Conservation (phyloP, 2,113 vertebrate species). For the Hypanus sabinus region DNA sequence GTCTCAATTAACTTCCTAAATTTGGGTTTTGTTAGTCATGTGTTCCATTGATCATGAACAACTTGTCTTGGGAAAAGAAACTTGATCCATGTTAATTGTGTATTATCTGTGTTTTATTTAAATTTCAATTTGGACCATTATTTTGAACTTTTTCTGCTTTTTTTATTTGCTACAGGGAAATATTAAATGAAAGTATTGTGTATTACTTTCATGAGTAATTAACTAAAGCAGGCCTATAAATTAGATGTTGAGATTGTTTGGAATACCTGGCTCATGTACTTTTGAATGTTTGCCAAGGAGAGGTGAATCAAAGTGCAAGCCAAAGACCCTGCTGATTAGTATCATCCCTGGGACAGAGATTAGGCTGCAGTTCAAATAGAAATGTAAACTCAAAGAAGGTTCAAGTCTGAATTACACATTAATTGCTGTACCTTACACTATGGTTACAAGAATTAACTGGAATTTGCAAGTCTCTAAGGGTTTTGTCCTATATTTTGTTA, state of each 20-base stretch:
- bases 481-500: background rate
- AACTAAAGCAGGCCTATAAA: background rate
- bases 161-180: background rate
- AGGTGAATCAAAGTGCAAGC: background rate
- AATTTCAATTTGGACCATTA: background rate
- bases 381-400: background rate
- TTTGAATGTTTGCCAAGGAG: background rate
- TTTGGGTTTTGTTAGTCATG: background rate
- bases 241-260: background rate
- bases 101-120: background rate
- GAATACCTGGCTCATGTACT: background rate
- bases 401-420: background rate
- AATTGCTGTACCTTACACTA: background rate
- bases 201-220: background rate
- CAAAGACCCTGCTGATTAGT: background rate
- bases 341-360: background rate
- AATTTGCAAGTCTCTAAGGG: background rate
- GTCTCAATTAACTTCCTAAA: background rate
- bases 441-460: background rate
- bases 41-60: background rate
- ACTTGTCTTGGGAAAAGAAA: background rate
- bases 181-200: background rate
- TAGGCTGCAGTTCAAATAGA: background rate
- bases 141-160: background rate
- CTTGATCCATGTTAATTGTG: background rate